Conservation (phyloP, 2,888 invertebrate genomes). For the Pegoplata infirma region DNA sequence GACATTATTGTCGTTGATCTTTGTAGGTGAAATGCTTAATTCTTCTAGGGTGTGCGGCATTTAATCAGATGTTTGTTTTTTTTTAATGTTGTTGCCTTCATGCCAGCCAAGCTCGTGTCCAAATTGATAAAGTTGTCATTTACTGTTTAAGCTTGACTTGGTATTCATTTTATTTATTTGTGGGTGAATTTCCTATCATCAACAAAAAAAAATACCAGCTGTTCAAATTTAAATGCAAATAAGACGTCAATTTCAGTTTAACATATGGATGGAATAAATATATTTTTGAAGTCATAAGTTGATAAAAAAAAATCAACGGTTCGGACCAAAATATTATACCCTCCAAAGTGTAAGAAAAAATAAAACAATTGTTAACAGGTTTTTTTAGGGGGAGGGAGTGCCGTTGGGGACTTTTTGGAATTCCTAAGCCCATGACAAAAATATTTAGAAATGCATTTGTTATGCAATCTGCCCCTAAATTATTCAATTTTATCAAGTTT, state of each 20-base stretch:
- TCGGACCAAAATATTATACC: too few species aligned
- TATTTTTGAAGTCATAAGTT: too few species aligned
- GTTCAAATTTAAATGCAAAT: conserved; percentile 9
- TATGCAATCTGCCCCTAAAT: too few species aligned
- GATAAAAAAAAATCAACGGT: too few species aligned
- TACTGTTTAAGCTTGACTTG: conserved; percentile 15
- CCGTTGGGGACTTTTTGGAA: too few species aligned
- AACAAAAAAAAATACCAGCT: conserved; percentile 13
- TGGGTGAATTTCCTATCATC: conserved; percentile 11
- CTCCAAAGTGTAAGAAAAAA: too few species aligned
- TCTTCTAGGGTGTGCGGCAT: neutral
- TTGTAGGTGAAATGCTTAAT: neutral
- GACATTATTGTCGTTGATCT: neutral
- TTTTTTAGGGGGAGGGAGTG: too few species aligned
- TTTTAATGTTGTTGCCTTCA: neutral
- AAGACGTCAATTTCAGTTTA: neutral
- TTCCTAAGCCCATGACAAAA: too few species aligned
- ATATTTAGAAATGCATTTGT: too few species aligned
- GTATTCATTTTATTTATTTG: neutral
- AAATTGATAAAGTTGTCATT: neutral
- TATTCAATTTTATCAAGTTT: too few species aligned
- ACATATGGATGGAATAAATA: too few species aligned
- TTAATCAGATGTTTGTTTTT: neutral
- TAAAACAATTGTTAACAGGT: too few species aligned
- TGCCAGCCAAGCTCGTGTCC: neutral